phyloP scores from a whole-genome alignment of 2,888 invertebrate species.

The Blomia tropicalis region DNA sequence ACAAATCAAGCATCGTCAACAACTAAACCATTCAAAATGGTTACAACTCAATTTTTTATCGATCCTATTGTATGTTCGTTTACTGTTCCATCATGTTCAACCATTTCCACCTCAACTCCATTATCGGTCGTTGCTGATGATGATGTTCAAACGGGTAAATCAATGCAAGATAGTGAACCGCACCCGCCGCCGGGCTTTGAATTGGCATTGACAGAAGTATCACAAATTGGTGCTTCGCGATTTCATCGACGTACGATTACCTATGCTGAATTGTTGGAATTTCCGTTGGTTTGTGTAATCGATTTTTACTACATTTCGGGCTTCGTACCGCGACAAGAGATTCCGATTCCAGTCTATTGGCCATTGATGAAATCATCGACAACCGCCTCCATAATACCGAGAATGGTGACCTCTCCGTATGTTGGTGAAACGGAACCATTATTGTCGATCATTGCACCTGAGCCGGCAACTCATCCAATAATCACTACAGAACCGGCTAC shows the following conservation, averaged over 20 bases:
- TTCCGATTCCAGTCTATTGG: background rate
- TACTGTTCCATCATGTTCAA: background rate
- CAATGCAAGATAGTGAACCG: no score
- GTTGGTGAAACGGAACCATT: background rate
- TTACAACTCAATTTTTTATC: background rate
- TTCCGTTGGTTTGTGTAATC: background rate
- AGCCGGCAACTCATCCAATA: background rate
- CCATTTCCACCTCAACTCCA: background rate
- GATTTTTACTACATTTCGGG: conserved; percentile 16
- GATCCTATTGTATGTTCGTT: background rate
- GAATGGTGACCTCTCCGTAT: background rate
- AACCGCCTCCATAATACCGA: background rate
- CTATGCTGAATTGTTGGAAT: conserved; percentile 6
- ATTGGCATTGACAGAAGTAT: background rate
- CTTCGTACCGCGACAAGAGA: background rate
- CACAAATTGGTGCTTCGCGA: background rate
- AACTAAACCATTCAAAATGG: background rate
- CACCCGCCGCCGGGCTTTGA: background rate
- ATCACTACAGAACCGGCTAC: background rate
- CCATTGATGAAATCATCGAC: background rate
- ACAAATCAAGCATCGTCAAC: background rate
- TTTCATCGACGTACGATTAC: background rate
- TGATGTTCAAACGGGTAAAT: background rate
- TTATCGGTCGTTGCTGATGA: background rate
- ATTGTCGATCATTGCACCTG: background rate